Evolutionary conservation across 2,888 invertebrate genomes (phyloP), one percentile per base, ranked within the genome.

Genomic region (Galerucella calmariensis): DNA sequence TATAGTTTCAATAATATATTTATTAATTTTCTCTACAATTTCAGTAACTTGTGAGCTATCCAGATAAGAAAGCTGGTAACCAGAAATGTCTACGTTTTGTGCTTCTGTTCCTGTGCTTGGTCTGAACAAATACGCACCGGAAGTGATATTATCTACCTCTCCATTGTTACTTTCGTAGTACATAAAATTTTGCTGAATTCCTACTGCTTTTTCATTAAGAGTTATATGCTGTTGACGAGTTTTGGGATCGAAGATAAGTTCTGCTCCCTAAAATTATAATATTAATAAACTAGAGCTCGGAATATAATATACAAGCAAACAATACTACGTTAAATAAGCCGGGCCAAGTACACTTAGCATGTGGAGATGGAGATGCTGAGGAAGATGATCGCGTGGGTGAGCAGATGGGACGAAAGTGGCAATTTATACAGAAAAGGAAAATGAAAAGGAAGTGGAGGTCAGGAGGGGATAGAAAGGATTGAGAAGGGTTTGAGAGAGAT

Each of bases 41-140:
- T 78, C 56, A 24, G 78, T 53, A 16, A 77, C 77, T 41, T 12
- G 69, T n/a, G 63, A 68, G 14, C 65, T 63, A n/a, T n/a, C 14
- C 1, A 75, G 51, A 11, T 53, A 69, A 6, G 41, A 63, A 9
- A 75, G 62, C 11, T 14, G 14, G 14, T 20, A 11, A 16, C 24
- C 27, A 46, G 62, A 10, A 16, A 16, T 27, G 46, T 72, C 69
- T 12, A 71, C 65, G 1, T 41, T 24, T 35, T 20, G 16, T 48
- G 63, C 75, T 51, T 12, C 44, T 0, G 89, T 81, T 0, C 89
- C 86, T 0, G 88, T 87, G 63, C 90, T 90, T 0, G 95, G 95
- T 63, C 95, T 89, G 86, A 96, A 95, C 46, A 97, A 94, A 82
- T 98, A 98, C 0, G 98, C 98, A 0, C 98, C 98, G 0, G 97